Evolutionary conservation across 1,140 invertebrate genomes (phyloP).

Genomic region (Eriocheir sinensis): DNA sequence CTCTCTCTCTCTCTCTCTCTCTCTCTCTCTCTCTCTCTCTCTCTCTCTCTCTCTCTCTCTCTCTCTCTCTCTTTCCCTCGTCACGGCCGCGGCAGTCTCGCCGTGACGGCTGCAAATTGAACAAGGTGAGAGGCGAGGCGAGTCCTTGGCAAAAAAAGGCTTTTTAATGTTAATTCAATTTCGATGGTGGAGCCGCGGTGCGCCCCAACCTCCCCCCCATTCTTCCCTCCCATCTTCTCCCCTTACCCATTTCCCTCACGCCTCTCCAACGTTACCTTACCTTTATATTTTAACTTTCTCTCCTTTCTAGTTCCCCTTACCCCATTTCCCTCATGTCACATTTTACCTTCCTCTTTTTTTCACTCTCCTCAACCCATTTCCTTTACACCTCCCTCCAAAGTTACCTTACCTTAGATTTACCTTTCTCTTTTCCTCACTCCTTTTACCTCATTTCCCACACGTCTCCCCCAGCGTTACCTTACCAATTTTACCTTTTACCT

Average conservation of each 20-base stretch:
- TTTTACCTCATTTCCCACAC: background rate
- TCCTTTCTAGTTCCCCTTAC: background rate
- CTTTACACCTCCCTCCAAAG: background rate
- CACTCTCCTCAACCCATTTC: background rate
- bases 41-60: slow-evolving; percentile 60
- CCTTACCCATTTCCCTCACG: background rate
- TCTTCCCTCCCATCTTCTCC: background rate
- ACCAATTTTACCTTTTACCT: background rate
- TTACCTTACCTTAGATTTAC: background rate
- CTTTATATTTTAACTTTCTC: background rate
- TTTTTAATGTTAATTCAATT: slow-evolving; percentile 36
- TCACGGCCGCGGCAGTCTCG: background rate
- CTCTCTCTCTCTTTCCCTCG: slow-evolving; percentile 13
- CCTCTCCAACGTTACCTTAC: background rate
- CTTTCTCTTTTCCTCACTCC: background rate
- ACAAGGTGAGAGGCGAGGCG: background rate
- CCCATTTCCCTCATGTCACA: background rate
- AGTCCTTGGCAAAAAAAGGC: background rate
- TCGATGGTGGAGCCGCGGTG: background rate
- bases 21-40: slow-evolving; percentile 51
- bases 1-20: slow-evolving; percentile 41
- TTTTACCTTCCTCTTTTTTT: background rate
- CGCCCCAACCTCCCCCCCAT: too few species aligned
- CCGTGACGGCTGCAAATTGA: background rate
- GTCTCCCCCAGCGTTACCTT: background rate